Percentiles rank a stretch among this genome's conserved stretches.
phyloP scores from a whole-genome alignment of 2,888 invertebrate genomes.

The Conchocele bisecta region DNA sequence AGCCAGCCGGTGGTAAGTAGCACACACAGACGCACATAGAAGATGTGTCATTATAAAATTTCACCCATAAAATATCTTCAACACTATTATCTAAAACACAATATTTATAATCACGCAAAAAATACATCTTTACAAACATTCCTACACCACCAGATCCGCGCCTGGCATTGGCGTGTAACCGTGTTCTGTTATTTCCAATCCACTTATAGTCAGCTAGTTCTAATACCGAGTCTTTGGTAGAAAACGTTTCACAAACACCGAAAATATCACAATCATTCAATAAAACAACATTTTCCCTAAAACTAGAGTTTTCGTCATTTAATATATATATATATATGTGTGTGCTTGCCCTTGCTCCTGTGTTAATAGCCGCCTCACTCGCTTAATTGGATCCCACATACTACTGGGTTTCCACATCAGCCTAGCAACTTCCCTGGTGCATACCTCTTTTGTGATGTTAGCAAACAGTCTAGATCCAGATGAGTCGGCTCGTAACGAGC shows the following conservation, averaged over 20 bases:
- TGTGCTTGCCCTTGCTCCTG: too few species aligned
- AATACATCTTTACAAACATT: not conserved
- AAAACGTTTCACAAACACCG: slow-evolving; percentile 14
- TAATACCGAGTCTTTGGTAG: not conserved
- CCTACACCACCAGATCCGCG: slow-evolving; percentile 6
- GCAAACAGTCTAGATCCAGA: too few species aligned
- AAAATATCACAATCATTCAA: slow-evolving; percentile 5
- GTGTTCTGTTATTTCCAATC: slow-evolving; percentile 1
- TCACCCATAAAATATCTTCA: slow-evolving; percentile 14
- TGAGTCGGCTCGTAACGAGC: too few species aligned
- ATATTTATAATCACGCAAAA: slow-evolving; percentile 1
- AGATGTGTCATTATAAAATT: not conserved
- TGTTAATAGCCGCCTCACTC: too few species aligned
- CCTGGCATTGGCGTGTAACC: not conserved
- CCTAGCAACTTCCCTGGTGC: too few species aligned
- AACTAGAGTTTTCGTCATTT: slow-evolving; percentile 12
- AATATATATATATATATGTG: too few species aligned
- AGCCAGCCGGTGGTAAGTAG: not conserved
- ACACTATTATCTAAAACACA: not conserved
- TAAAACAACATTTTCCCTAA: slow-evolving; percentile 14
- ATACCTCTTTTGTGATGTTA: too few species aligned
- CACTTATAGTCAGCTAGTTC: slow-evolving; percentile 6
- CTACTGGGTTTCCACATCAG: too few species aligned
- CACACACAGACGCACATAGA: slow-evolving; percentile 1
- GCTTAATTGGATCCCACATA: too few species aligned